A percentile compares a stretch with the other conserved stretches of the same genome.
These are phyloP conservation scores for Porites divaricata DNA, from an alignment of 92 coral and sea anemone species.

Conservation along the genomic window DNA sequence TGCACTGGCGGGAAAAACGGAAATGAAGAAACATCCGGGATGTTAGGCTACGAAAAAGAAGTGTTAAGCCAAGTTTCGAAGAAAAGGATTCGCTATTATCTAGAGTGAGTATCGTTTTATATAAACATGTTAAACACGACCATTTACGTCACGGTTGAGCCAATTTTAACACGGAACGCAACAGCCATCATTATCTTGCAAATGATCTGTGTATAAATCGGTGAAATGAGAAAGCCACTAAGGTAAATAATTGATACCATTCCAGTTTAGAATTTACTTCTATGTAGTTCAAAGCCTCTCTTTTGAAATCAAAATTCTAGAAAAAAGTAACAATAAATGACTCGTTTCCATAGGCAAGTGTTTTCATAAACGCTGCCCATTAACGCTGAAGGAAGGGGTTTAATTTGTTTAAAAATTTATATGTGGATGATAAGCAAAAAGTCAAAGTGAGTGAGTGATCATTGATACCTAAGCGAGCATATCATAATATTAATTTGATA, in stretches of 20 bases:
- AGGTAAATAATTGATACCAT: background rate
- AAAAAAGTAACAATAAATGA: too few species aligned
- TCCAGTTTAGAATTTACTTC: background rate
- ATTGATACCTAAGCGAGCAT: too few species aligned
- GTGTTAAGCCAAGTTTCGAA: conserved; percentile 15
- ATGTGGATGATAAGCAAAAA: too few species aligned
- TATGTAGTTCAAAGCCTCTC: too few species aligned
- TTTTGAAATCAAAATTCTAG: too few species aligned
- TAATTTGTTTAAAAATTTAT: too few species aligned
- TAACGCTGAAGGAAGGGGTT: too few species aligned
- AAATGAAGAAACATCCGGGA: conserved; percentile 18
- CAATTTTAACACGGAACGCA: conserved; percentile 10
- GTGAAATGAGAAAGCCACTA: background rate
- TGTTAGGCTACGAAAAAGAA: conserved; percentile 3
- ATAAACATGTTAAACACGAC: background rate
- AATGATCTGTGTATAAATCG: background rate
- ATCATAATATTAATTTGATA: too few species aligned
- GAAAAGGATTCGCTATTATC: conserved; percentile 26
- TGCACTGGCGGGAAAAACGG: conserved; percentile 14
- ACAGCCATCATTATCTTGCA: conserved; percentile 2
- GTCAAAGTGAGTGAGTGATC: too few species aligned
- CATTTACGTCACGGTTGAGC: conserved; percentile 3
- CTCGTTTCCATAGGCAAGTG: too few species aligned
- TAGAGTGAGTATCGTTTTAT: conserved; percentile 25
- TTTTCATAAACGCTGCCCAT: too few species aligned